Conservation (phyloP, 2,113 vertebrate species). For the Cheilinus undulatus region DNA sequence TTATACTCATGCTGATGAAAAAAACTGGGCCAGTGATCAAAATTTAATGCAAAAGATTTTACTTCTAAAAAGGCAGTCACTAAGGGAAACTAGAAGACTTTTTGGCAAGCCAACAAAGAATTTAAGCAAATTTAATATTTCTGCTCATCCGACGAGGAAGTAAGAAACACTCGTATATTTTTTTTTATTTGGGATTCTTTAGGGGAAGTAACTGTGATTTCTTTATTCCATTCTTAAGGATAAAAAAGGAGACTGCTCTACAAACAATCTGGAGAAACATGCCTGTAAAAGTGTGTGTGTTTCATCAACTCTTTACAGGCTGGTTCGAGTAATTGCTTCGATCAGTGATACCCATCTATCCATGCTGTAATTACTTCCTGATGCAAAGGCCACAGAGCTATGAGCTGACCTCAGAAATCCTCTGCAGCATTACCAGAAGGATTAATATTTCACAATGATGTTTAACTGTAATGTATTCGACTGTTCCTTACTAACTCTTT, state of each 20-base stretch:
- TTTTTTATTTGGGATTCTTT: conserved; percentile 31
- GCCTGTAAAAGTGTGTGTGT: conserved; percentile 54
- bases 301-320: conserved; percentile 57
- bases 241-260: conserved; percentile 37
- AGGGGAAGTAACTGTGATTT: conserved; percentile 2
- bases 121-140: conserved; percentile 4
- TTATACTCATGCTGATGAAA: conserved; percentile 50
- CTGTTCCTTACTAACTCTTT: conserved; percentile 20
- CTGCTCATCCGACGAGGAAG: conserved; percentile 3
- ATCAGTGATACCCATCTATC: conserved; percentile 71
- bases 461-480: conserved; percentile 50
- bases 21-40: conserved; percentile 69
- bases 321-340: conserved; percentile 61
- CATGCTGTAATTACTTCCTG: conserved; percentile 73
- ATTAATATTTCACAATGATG: conserved; percentile 60
- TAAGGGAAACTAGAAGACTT: conserved; percentile 16
- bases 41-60: conserved; percentile 67
- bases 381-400: conserved; percentile 62
- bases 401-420: conserved; percentile 64
- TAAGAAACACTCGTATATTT: conserved; percentile 1
- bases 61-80: conserved; percentile 53
- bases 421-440: conserved; percentile 49
- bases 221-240: conserved; percentile 17
- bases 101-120: not conserved
- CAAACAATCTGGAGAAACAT: conserved; percentile 36